Conservation (phyloP, 2,888 invertebrate species). For the Cyclophora punctaria region DNA sequence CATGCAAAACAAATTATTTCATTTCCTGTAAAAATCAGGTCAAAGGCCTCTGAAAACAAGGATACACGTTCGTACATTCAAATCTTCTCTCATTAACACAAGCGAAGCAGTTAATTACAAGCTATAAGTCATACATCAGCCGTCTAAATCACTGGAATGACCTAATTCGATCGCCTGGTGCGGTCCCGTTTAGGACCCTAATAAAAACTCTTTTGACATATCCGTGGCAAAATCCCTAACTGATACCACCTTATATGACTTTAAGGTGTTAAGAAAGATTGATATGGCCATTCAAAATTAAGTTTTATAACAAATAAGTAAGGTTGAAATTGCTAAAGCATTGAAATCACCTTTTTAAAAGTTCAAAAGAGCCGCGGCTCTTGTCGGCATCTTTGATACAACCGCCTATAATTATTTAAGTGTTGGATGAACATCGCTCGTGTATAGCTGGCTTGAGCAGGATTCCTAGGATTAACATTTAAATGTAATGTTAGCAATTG, state of each 20-base stretch:
- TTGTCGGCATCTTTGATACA: constrained; percentile 64
- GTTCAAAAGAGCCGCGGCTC: constrained; percentile 64
- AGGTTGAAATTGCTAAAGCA: constrained; percentile 17
- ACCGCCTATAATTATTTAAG: constrained; percentile 66
- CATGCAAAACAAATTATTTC: no score
- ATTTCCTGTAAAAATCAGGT: no score
- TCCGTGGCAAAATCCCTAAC: constrained; percentile 75
- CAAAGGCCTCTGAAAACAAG: no score
- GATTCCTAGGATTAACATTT: constrained; percentile 44
- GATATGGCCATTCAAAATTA: constrained; percentile 10
- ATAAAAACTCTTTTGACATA: constrained; percentile 75
- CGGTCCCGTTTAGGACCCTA: constrained; percentile 68
- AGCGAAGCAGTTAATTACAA: constrained; percentile 3
- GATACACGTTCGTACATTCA: no score
- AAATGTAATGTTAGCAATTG: constrained; percentile 15
- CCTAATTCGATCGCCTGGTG: constrained; percentile 58
- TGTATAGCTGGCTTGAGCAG: constrained; percentile 30
- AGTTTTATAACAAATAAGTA: constrained; percentile 6
- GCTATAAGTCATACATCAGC: constrained; percentile 1
- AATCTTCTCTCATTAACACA: no score
- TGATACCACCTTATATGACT: constrained; percentile 67
- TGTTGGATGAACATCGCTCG: constrained; percentile 37
- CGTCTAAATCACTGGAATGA: constrained; percentile 28
- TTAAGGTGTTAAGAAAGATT: constrained; percentile 69
- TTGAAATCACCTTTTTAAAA: constrained; percentile 57